Base-by-base conservation (phyloP, 2,113 vertebrate genomes). In the Narcine bancroftii region DNA sequence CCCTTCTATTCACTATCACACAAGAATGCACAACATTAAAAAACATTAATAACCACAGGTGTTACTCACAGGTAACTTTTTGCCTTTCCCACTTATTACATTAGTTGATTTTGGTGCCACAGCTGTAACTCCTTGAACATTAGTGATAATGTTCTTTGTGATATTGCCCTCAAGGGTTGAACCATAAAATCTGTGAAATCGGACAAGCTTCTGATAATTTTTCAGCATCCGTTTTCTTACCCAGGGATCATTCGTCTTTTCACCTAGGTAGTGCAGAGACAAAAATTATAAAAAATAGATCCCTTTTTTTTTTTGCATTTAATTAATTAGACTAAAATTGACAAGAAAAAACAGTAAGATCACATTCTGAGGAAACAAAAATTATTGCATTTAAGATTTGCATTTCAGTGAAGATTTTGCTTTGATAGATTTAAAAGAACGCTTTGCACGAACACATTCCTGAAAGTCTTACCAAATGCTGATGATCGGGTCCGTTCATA, bases 401-500 rank as follows among this genome's bases (percentile, higher is more conserved):
- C 21, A 79, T 2, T 24, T 10, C 19, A n/a, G 15, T n/a, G 33
- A 53, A 47, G 26, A 50, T 83, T 29, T 53, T 47, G 26, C 47
- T n/a, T n/a, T n/a, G n/a, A n/a, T n/a, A n/a, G n/a, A n/a, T n/a
- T n/a, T n/a, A n/a, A n/a, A n/a, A n/a, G n/a, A n/a, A n/a, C n/a
- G 21, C 53, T 60, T 87, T 60, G 53, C 81, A 87, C 81, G 24
- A 60, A 87, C 11, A 39, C 0, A 36, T 83, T 85, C 17, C 36
- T 56, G n/a, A 69, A 60, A n/a, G 10, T 17, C 89, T 91, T 91
- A 91, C 89, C 89, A 66, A 69, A 69, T 33, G 63, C 47, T 91
- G 89, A 91, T 15, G 89, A 2, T n/a, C 53, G 94, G 45, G 93
- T 93, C 72, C 93, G 93, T 56, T 95, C 95, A 79, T 94, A 95